These are phyloP conservation scores for Tiliqua scincoides DNA, from an alignment of 2,113 vertebrate genomes.

Conservation along the genomic window DNA sequence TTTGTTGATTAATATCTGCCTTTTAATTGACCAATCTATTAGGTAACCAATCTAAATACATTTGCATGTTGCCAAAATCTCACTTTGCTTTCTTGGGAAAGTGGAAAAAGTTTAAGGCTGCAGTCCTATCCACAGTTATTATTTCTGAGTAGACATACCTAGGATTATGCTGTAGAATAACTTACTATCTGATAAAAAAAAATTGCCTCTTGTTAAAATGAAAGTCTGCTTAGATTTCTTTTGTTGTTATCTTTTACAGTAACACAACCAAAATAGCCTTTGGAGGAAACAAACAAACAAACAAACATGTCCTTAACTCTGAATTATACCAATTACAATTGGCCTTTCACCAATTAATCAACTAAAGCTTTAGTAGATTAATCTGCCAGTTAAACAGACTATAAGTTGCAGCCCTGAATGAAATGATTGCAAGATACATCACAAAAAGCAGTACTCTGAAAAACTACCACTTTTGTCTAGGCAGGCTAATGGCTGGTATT, in stretches of 20 bases:
- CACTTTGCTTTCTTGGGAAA: not conserved
- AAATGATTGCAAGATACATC: not conserved
- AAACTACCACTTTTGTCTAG: constrained; percentile 58
- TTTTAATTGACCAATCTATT: not conserved
- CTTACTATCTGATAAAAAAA: not conserved
- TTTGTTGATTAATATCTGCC: not conserved
- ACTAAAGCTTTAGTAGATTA: not conserved
- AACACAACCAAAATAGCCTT: not conserved
- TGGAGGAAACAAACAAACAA: not conserved
- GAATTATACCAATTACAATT: not conserved
- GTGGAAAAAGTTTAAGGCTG: not conserved
- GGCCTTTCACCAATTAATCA: not conserved
- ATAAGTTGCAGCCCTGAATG: not conserved
- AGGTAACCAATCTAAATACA: not conserved
- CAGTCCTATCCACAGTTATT: no score
- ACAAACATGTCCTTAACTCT: not conserved
- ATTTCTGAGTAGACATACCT: no score
- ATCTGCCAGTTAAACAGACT: not conserved
- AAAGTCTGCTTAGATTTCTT: not conserved
- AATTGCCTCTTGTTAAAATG: not conserved
- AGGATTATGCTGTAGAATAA: not conserved
- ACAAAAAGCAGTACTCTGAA: constrained; percentile 51
- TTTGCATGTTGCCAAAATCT: not conserved
- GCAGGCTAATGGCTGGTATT: constrained; percentile 66
- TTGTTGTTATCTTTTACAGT: not conserved